A percentile compares a stretch with the other conserved stretches of the same genome.
Conservation (phyloP, 1,140 invertebrate genomes). For the Drosophila simulans region DNA sequence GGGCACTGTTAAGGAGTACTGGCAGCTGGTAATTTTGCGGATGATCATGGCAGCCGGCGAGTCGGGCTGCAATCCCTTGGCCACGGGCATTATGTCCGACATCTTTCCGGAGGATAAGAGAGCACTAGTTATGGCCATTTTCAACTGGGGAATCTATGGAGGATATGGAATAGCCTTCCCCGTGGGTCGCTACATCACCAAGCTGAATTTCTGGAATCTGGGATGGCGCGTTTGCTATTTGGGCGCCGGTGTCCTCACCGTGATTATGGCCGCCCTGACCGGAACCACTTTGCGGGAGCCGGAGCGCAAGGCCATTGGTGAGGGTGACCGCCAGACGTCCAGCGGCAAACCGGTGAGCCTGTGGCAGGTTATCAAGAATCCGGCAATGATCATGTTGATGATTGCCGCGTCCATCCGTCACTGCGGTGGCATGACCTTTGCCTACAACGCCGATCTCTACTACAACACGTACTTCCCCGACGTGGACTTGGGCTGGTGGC, state of each 20-base stretch:
- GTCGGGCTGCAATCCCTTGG: conserved; percentile 95
- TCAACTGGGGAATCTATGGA: conserved; percentile 98
- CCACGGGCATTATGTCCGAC: conserved; percentile 93
- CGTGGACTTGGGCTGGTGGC: conserved; percentile 94
- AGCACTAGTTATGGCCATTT: conserved; percentile 95
- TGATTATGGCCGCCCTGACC: conserved; percentile 90
- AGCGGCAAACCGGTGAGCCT: conserved; percentile 86
- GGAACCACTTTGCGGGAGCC: conserved; percentile 92
- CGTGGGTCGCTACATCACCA: conserved; percentile 94
- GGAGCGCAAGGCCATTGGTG: conserved; percentile 89
- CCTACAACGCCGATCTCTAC: conserved; percentile 95
- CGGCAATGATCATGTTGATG: conserved; percentile 92
- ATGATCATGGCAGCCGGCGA: conserved; percentile 95
- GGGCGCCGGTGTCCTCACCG: conserved; percentile 91
- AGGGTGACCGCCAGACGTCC: conserved; percentile 85
- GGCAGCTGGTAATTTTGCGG: conserved; percentile 94
- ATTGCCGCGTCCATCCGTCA: conserved; percentile 95
- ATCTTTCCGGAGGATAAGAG: conserved; percentile 92
- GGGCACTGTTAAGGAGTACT: conserved; percentile 93
- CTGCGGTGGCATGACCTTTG: conserved; percentile 95
- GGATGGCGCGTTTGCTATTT: conserved; percentile 96
- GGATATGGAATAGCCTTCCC: conserved; percentile 97
- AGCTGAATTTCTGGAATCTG: conserved; percentile 90
- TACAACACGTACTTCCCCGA: conserved; percentile 94
- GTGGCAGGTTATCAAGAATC: conserved; percentile 91